A percentile compares a stretch with the other conserved stretches of the same genome.
Conservation (phyloP, 2,888 invertebrate species). For the Pandemis heparana region DNA sequence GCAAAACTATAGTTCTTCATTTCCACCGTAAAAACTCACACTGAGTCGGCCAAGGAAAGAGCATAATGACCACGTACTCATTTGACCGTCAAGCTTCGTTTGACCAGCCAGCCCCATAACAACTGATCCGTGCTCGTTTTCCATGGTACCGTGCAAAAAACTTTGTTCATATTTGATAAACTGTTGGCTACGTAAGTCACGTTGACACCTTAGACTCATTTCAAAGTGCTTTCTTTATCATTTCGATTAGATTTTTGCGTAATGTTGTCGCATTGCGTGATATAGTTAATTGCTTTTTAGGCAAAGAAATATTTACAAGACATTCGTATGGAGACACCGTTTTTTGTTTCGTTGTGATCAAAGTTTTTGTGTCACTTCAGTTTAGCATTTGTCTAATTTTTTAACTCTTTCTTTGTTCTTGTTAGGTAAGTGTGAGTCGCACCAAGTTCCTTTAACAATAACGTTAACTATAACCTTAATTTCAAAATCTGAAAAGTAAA, state of each 20-base stretch:
- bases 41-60: conserved; percentile 63
- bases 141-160: conserved; percentile 40
- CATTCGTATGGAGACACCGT: too few relatives aligned
- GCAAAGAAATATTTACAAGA: too few relatives aligned
- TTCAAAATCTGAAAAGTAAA: too few relatives aligned
- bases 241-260: not conserved
- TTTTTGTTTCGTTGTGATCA: not conserved
- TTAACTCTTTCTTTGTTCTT: too few relatives aligned
- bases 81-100: conserved; percentile 58
- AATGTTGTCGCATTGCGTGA: conserved; percentile 31
- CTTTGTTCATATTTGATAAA: conserved; percentile 44
- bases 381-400: too few relatives aligned
- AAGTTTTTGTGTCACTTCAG: too few relatives aligned
- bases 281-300: conserved; percentile 2
- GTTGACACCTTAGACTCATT: conserved; percentile 9
- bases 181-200: conserved; percentile 5
- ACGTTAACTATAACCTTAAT: too few relatives aligned
- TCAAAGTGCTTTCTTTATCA: not conserved
- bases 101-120: conserved; percentile 39
- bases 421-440: too few relatives aligned
- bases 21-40: conserved; percentile 44
- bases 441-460: too few relatives aligned
- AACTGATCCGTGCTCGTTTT: conserved; percentile 45
- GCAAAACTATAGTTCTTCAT: conserved; percentile 34
- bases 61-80: conserved; percentile 54